Evolutionary conservation across 2,797 vertebrate genomes (phyloP).

Genomic region (Pteronotus mesoamericanus): DNA sequence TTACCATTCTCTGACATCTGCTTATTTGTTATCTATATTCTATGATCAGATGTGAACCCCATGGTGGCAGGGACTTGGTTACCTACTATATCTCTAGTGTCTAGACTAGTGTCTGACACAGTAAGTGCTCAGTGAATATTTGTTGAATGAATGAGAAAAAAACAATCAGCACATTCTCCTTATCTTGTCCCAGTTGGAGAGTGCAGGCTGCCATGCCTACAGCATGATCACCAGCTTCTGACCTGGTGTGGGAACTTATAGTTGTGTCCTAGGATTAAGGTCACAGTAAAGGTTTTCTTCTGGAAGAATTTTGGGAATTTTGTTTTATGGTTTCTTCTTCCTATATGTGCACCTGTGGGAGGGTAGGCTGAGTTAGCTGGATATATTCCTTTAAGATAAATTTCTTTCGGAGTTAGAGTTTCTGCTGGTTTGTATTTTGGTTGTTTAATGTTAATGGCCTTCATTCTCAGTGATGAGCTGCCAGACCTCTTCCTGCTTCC

Average conservation of each 20-base stretch:
- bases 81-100: too few species aligned
- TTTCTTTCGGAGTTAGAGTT: conserved; percentile 39
- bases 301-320: not conserved
- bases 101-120: too few species aligned
- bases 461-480: not conserved
- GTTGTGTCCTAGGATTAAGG: not conserved
- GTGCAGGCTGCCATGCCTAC: not conserved
- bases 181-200: not conserved
- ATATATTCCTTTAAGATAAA: not conserved
- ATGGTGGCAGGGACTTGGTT: not conserved
- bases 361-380: not conserved
- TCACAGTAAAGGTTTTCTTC: not conserved
- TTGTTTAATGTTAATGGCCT: conserved; percentile 58
- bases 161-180: too few species aligned
- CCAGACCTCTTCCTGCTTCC: conserved; percentile 16
- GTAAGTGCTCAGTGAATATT: too few species aligned
- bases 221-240: not conserved
- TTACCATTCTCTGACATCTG: not conserved
- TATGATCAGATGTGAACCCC: not conserved
- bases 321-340: not conserved
- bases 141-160: not conserved
- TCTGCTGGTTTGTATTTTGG: too few species aligned
- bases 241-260: not conserved
- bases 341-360: not conserved
- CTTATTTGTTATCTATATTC: not conserved